phyloP scores from a whole-genome alignment of 2,888 invertebrate genomes.

The Gasteruption jaculator region DNA sequence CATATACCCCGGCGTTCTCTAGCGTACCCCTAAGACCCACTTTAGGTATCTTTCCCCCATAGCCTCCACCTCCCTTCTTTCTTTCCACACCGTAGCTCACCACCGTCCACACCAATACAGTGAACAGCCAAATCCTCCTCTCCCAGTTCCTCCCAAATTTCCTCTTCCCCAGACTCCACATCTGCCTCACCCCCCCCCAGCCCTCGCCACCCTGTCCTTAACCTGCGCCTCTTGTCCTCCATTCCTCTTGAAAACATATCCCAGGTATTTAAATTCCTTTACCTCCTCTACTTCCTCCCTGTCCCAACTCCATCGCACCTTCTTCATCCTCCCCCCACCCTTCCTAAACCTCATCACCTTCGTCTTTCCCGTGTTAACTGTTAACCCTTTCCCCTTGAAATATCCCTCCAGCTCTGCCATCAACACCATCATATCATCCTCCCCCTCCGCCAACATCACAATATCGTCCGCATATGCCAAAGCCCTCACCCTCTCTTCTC shows the following conservation, averaged over 20 bases:
- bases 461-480: background rate
- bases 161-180: background rate
- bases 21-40: slow-evolving; percentile 1
- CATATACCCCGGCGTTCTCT: slow-evolving; percentile 6
- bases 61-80: background rate
- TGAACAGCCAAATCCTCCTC: background rate
- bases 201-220: background rate
- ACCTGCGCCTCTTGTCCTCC: background rate
- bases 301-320: background rate
- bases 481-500: background rate
- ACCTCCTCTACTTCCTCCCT: background rate
- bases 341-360: background rate
- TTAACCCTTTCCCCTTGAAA: background rate
- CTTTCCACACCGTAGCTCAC: background rate
- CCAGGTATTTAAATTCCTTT: background rate
- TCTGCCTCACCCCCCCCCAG: background rate
- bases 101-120: background rate
- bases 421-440: background rate
- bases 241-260: background rate
- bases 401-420: background rate
- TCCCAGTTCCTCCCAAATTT: background rate
- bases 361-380: background rate
- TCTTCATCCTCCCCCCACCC: background rate
- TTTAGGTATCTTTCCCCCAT: slow-evolving; percentile 2
- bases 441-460: background rate